A percentile compares a stretch with the other conserved stretches of the same genome.
These are phyloP conservation scores for Caenorhabditis latens DNA, from an alignment of 1,140 invertebrate species.

Conservation along the genomic window DNA sequence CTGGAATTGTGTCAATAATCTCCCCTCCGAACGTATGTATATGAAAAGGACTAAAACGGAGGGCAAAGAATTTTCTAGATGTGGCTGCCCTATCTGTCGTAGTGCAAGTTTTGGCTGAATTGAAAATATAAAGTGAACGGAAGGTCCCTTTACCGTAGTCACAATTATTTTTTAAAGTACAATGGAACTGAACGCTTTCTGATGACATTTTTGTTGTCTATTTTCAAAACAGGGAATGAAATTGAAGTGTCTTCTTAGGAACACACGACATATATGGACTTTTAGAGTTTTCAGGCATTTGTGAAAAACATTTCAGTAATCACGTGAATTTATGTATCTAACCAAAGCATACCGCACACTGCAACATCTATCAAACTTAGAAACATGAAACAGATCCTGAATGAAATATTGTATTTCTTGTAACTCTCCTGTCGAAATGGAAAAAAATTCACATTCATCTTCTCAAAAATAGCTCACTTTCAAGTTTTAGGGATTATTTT, in stretches of 20 bases:
- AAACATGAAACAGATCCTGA: too few species aligned
- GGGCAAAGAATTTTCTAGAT: slow-evolving; percentile 18
- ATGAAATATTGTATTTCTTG: too few species aligned
- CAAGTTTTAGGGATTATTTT: too few species aligned
- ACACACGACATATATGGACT: too few species aligned
- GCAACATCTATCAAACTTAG: too few species aligned
- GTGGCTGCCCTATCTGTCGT: not conserved
- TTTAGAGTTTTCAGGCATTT: too few species aligned
- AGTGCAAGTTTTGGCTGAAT: not conserved
- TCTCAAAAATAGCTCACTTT: too few species aligned
- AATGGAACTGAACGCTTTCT: not conserved
- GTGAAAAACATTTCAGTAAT: too few species aligned
- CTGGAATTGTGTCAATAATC: slow-evolving; percentile 39
- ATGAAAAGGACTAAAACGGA: not conserved
- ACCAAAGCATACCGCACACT: too few species aligned
- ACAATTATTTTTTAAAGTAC: not conserved
- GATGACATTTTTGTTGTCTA: not conserved
- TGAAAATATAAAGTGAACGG: not conserved
- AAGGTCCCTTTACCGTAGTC: not conserved
- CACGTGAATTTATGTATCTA: too few species aligned
- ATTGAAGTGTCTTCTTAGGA: not conserved
- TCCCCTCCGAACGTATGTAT: not conserved
- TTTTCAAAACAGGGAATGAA: not conserved
- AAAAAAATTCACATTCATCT: too few species aligned
- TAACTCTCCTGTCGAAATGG: too few species aligned